These are phyloP conservation scores for Heliconius eleuchia DNA, from an alignment of 1,140 invertebrate genomes.

Conservation along the genomic window DNA sequence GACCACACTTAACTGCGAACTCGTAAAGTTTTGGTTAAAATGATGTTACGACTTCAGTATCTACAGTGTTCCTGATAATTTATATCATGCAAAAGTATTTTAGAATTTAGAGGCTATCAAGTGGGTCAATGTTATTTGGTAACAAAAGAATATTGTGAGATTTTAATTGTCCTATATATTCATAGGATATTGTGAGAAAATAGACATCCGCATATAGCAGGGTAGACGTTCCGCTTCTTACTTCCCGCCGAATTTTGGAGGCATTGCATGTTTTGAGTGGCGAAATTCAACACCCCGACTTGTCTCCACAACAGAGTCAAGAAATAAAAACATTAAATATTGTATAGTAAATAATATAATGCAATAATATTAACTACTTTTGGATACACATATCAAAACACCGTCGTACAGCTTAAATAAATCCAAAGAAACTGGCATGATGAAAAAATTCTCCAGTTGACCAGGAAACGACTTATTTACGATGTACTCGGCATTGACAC, in stretches of 20 bases:
- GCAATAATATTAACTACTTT: conserved; percentile 24
- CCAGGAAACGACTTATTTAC: conserved; percentile 61
- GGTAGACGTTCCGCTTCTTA: too few species aligned
- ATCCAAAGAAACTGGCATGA: conserved; percentile 43
- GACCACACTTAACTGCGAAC: conserved; percentile 31
- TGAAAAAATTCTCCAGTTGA: conserved; percentile 59
- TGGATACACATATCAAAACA: conserved; percentile 30
- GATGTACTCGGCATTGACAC: conserved; percentile 50
- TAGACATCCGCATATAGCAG: too few species aligned
- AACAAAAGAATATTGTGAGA: background rate
- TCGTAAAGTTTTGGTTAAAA: conserved; percentile 18
- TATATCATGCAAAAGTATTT: background rate
- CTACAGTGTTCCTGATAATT: background rate
- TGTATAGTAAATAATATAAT: too few species aligned
- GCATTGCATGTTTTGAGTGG: too few species aligned
- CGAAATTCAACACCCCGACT: too few species aligned
- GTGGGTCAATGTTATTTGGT: conserved; percentile 13
- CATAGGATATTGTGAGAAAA: too few species aligned
- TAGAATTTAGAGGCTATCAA: background rate
- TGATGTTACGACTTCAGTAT: conserved; percentile 9
- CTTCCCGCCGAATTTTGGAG: too few species aligned
- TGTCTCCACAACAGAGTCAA: too few species aligned
- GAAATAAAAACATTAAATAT: too few species aligned
- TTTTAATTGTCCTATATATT: background rate
- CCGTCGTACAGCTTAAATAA: conserved; percentile 41